Base-by-base conservation (phyloP, 2,113 vertebrate genomes). In the Coreoperca whiteheadi region DNA sequence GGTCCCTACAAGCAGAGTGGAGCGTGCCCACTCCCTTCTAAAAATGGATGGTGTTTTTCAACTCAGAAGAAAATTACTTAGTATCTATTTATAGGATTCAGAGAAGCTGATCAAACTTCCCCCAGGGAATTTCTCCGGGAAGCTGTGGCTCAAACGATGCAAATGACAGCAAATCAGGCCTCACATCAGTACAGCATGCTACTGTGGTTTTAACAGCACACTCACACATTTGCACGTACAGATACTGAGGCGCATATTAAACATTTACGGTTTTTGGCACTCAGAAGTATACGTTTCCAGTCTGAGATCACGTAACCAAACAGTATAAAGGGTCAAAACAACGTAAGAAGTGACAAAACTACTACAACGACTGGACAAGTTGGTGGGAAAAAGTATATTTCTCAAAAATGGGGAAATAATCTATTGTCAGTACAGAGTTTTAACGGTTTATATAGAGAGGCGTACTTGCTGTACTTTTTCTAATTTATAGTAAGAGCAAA, bases 81-180 rank as follows among this genome's bases (percentile, higher is more conserved):
- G 63, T 2, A 4, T 66, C 60, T 15, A 66, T 92, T 79, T 83
- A 67, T 70, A 73, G 66, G 37, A 60, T 72, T 79, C 68, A 78
- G 69, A 75, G 78, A 90, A 88, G 64, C 75, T 78, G 73, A 70
- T 80, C 77, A 79, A 87, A 92, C 76, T 82, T 88, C 63, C 88
- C 79, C 51, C 1, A 4, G 76, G 81, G 83, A 87, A 68, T 86
- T 92, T 91, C 76, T 90, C 83, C 61, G 1, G 76, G 85, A 91
- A 90, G 73, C 74, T 74, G 23, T 1, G 8, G 60, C 54, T 79
- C 21, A 63, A 80, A 63, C 10, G 4, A 92, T 92, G 91, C 79
- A 92, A 93, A 93, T 90, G 53, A 81, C 28, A 70, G 50, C 79
- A 80, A 74, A 84, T 88, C 63, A 81, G 64, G 54, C 53, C 41